Conservation (phyloP, 2,888 invertebrate genomes). For the Agrotis clavis region DNA sequence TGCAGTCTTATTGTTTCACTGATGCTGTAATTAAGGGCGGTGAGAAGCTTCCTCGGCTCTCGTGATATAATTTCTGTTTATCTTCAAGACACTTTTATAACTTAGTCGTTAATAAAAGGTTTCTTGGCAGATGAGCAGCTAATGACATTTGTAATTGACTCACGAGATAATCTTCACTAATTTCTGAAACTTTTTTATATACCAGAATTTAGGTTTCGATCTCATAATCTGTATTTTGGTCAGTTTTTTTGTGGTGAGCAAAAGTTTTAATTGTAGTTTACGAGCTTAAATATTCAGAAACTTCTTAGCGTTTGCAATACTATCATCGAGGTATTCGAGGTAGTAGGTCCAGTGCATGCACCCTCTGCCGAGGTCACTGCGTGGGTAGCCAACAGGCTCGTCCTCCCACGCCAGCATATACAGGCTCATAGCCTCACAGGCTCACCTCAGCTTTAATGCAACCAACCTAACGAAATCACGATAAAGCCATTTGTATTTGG, state of each 20-base stretch:
- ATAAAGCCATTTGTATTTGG: slow-evolving; percentile 64
- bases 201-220: slow-evolving; percentile 9
- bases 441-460: slow-evolving; percentile 78
- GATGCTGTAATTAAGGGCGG: slow-evolving; percentile 62
- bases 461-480: slow-evolving; percentile 68
- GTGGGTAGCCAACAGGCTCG: slow-evolving; percentile 84
- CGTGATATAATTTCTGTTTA: slow-evolving; percentile 47
- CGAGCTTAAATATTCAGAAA: slow-evolving; percentile 36
- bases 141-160: slow-evolving; percentile 19
- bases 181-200: slow-evolving; percentile 8
- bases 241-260: neutral
- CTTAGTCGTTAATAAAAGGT: slow-evolving; percentile 35
- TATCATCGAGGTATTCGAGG: slow-evolving; percentile 69
- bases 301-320: slow-evolving; percentile 56
- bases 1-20: slow-evolving; percentile 70
- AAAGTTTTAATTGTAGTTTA: neutral
- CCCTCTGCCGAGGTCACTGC: slow-evolving; percentile 81
- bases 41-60: slow-evolving; percentile 46
- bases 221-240: neutral
- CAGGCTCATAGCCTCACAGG: slow-evolving; percentile 79
- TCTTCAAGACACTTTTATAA: slow-evolving; percentile 35
- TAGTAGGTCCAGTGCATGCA: slow-evolving; percentile 71
- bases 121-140: slow-evolving; percentile 31
- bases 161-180: slow-evolving; percentile 28
- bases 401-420: slow-evolving; percentile 80